A percentile compares a stretch with the other conserved stretches of the same genome.
Evolutionary conservation across 2,797 vertebrate species (phyloP).

Genomic region (Silurus lanzhouensis): DNA sequence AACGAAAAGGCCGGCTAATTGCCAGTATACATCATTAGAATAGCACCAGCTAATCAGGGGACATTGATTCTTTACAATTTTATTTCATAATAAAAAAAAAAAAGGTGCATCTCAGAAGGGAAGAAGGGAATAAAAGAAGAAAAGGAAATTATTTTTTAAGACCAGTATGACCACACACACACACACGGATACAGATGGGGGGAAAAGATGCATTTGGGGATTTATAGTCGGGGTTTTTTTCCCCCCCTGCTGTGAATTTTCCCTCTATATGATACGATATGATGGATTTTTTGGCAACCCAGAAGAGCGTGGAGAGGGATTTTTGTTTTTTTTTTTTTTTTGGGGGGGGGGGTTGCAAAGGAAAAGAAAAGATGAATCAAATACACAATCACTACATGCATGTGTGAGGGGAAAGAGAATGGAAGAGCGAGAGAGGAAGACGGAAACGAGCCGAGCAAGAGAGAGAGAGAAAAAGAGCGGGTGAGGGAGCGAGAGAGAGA

Average conservation of each 20-base stretch:
- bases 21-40: too few relatives aligned
- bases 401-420: slow-evolving; percentile 71
- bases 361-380: slow-evolving; percentile 66
- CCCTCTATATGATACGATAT: slow-evolving; percentile 36
- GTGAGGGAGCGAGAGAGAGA: slow-evolving; percentile 69
- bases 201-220: slow-evolving; percentile 55
- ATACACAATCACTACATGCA: slow-evolving; percentile 70
- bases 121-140: not conserved
- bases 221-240: slow-evolving; percentile 63
- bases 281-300: slow-evolving; percentile 80
- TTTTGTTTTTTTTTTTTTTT: too few relatives aligned
- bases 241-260: too few relatives aligned
- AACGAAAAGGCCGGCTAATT: too few relatives aligned
- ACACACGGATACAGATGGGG: not conserved
- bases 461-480: slow-evolving; percentile 66
- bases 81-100: too few relatives aligned
- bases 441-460: slow-evolving; percentile 73
- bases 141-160: not conserved
- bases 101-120: not conserved
- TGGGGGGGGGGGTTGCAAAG: not conserved
- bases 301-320: not conserved
- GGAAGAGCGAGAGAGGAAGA: slow-evolving; percentile 80
- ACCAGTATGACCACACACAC: not conserved
- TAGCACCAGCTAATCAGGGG: too few relatives aligned
- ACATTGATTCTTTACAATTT: too few relatives aligned